Base-by-base conservation (phyloP, 2,113 vertebrate species). In the Zosterops japonicus region DNA sequence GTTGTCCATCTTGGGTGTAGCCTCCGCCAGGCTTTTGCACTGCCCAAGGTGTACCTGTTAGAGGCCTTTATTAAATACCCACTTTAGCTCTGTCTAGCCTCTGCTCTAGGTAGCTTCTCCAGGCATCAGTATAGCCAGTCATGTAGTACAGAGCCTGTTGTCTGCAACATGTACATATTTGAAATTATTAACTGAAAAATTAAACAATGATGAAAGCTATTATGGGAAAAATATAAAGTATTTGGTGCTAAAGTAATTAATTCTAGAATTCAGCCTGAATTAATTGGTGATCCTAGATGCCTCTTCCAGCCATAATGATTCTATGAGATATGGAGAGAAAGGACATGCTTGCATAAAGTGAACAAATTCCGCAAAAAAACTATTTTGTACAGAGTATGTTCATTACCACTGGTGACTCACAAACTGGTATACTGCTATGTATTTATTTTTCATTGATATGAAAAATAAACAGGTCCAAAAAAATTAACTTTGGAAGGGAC, bases 131-230 rank as follows among this genome's bases (percentile, higher is more conserved):
- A 18, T 14, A 56, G 27, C 36, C 71, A 52, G 21, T 47, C 9
- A 3, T 0, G 4, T 21, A 3, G 0, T 7, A 36, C 1, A 29
- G 31, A 81, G 52, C 15, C 22, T 65, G 17, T 31, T 69, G 7
- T 56, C 63, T 83, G 17, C 63, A 83, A 39, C 10, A 59, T 25
- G 20, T 29, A 33, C 4, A 14, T 10, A 8, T 60, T 44, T 77
- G 49, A 91, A 72, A 77, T 47, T 68, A 27, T 33, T 86, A 65
- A 49, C 49, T 57, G 42, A 83, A 92, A 95, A 83, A 60, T n/a
- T 47, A 2, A 41, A 22, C 17, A 36, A 3, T 44, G 15, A 13
- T 50, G 23, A 46, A 91, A 89, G 3, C 4, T 7, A 44, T 68
- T 72, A 60, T 24, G 19, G 23, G 3, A 91, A 69, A 83, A 89